Conservation (phyloP, 2,888 invertebrate species). For the Bimastos eiseni region DNA sequence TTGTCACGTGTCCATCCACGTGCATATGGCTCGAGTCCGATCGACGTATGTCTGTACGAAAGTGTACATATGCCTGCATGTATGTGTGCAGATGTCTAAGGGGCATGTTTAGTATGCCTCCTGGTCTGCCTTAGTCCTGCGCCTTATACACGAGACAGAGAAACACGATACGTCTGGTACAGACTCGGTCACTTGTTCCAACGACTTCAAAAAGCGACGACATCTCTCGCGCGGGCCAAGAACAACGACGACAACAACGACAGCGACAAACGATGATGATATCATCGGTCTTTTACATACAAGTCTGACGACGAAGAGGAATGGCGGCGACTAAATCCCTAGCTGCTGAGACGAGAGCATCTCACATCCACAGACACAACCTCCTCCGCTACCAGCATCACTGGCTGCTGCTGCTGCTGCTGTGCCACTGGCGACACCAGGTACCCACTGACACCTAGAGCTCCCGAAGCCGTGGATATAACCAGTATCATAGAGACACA, state of each 20-base stretch:
- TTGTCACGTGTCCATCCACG: not conserved
- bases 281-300: too few relatives aligned
- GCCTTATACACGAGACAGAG: not conserved
- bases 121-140: not conserved
- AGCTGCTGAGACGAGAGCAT: constrained; percentile 1
- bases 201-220: not conserved
- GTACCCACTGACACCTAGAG: not conserved
- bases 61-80: not conserved
- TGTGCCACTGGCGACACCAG: not conserved
- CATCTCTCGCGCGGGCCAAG: not conserved
- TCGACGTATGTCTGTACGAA: too few relatives aligned
- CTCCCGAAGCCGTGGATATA: not conserved
- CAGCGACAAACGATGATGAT: not conserved
- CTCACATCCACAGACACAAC: not conserved
- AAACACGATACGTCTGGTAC: not conserved
- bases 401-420: not conserved
- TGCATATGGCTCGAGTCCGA: not conserved
- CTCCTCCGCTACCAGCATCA: not conserved
- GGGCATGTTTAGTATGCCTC: not conserved
- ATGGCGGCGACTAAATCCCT: not conserved
- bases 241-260: not conserved
- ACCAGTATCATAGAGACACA: not conserved
- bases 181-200: not conserved
- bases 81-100: not conserved
- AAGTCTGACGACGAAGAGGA: not conserved